These are phyloP conservation scores for Calliopsis andreniformis DNA, from an alignment of 1,140 invertebrate species.

Conservation along the genomic window DNA sequence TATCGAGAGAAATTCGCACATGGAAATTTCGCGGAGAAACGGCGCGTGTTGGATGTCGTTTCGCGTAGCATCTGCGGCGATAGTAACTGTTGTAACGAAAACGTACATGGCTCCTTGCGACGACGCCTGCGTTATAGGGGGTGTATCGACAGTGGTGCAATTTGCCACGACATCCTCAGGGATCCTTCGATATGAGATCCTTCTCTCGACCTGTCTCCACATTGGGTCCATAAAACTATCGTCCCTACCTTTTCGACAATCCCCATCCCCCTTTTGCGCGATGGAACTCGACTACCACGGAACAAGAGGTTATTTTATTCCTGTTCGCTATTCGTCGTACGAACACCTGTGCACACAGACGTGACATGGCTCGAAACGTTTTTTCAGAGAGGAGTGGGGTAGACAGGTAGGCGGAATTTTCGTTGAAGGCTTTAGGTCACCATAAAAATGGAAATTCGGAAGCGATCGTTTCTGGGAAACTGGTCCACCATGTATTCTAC, in stretches of 20 bases:
- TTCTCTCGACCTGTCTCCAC: slow-evolving; percentile 2
- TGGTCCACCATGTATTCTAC: no score
- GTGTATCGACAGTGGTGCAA: slow-evolving; percentile 34
- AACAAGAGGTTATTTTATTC: background rate
- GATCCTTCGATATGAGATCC: slow-evolving; percentile 36
- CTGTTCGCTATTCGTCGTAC: background rate
- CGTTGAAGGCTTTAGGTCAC: no score
- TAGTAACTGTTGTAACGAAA: slow-evolving; percentile 25
- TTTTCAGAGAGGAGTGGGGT: no score
- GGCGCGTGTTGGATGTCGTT: slow-evolving; percentile 15
- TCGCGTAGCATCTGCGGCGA: slow-evolving; percentile 24
- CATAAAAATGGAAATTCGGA: no score
- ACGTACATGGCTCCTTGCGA: slow-evolving; percentile 3
- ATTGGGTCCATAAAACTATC: slow-evolving; percentile 33
- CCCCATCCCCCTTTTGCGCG: background rate
- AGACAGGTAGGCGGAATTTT: no score
- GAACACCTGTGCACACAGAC: background rate
- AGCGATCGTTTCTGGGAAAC: no score
- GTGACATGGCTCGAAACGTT: no score
- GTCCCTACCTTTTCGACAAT: background rate
- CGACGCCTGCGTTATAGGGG: background rate
- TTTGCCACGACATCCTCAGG: slow-evolving; percentile 14
- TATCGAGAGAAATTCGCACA: slow-evolving; percentile 23
- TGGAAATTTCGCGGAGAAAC: slow-evolving; percentile 14
- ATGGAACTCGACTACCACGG: background rate